Evolutionary conservation across 2,113 vertebrate genomes (phyloP).

Genomic region (Chloroceryle aenea): DNA sequence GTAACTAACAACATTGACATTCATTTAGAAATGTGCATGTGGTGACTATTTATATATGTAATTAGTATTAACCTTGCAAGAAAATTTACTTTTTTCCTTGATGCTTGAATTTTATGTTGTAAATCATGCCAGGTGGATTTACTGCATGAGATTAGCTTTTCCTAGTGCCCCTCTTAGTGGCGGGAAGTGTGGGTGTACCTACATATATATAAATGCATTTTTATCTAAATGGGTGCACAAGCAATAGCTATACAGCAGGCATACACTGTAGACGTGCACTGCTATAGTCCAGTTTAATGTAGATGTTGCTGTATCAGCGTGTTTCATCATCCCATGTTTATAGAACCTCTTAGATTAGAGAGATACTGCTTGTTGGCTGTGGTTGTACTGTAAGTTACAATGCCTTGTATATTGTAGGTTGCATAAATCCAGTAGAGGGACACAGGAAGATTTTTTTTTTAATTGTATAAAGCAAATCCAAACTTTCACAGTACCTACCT

Average conservation of each 20-base stretch:
- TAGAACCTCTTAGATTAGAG: not conserved
- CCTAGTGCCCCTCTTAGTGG: not conserved
- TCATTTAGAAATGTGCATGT: not conserved
- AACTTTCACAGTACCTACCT: not conserved
- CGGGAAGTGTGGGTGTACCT: not conserved
- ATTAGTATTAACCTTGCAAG: not conserved
- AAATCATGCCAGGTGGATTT: not conserved
- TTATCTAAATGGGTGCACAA: not conserved
- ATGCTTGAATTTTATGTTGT: not conserved
- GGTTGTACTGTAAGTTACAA: not conserved
- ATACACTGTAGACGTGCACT: not conserved
- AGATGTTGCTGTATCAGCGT: not conserved
- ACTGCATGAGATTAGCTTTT: not conserved
- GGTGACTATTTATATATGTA: not conserved
- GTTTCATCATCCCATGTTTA: not conserved
- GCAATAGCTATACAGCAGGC: not conserved
- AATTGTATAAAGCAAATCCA: not conserved
- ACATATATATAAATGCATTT: rapidly evolving
- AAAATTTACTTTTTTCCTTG: not conserved
- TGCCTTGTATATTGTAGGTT: not conserved
- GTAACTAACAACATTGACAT: not conserved
- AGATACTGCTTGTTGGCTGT: not conserved
- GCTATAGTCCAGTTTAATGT: not conserved
- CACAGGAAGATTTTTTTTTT: not conserved
- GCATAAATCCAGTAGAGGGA: not conserved